These are phyloP conservation scores for Caenorhabditis brenneri DNA, from an alignment of 1,140 invertebrate genomes.

Conservation along the genomic window DNA sequence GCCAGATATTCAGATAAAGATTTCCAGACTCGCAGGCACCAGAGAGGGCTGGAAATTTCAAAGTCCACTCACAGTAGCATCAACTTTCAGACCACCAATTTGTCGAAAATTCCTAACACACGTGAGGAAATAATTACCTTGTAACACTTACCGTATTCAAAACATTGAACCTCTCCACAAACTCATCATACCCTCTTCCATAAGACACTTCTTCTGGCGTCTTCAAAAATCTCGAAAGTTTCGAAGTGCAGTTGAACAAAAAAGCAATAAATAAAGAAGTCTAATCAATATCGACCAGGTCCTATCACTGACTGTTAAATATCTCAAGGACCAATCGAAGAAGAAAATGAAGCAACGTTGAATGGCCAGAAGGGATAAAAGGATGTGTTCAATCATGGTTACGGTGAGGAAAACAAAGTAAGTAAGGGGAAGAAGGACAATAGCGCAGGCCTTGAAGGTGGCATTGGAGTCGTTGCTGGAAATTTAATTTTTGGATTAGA, in stretches of 20 bases:
- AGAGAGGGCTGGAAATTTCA: too few relatives aligned
- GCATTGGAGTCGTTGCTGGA: background rate
- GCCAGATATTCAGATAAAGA: too few relatives aligned
- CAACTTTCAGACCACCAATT: too few relatives aligned
- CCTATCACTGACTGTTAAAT: background rate
- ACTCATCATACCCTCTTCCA: background rate
- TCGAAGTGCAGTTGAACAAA: background rate
- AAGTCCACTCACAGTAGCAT: too few relatives aligned
- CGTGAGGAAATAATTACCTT: too few relatives aligned
- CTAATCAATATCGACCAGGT: background rate
- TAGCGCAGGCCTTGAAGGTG: background rate
- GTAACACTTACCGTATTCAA: background rate
- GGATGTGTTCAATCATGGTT: background rate
- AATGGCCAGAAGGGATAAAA: background rate
- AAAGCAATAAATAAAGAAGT: background rate
- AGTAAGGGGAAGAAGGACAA: background rate
- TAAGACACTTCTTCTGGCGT: background rate
- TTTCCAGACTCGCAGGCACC: too few relatives aligned
- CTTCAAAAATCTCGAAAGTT: too few relatives aligned
- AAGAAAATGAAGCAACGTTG: background rate
- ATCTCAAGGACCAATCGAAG: background rate
- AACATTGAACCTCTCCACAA: background rate
- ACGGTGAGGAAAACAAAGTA: background rate
- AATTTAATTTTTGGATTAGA: background rate
- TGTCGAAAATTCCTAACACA: too few relatives aligned